phyloP scores from a whole-genome alignment of 2,797 vertebrate species.

The Fistularia commersonii region DNA sequence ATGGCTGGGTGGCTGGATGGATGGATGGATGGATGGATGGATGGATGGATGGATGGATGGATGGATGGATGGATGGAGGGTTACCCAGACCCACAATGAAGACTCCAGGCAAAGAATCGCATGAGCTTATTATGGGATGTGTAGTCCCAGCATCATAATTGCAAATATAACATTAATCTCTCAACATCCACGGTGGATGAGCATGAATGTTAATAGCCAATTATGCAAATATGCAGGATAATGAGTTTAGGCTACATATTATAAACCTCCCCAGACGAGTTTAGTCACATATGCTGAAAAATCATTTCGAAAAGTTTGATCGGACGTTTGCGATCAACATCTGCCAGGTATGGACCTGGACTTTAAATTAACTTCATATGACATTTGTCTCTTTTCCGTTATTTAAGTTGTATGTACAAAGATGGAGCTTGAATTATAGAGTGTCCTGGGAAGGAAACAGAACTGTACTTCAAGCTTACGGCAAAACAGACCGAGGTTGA shows the following conservation, averaged over 20 bases:
- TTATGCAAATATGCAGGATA: conserved; percentile 58
- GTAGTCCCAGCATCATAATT: conserved; percentile 45
- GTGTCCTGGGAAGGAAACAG: conserved; percentile 52
- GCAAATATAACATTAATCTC: conserved; percentile 55
- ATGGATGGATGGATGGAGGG: too few relatives aligned
- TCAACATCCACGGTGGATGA: conserved; percentile 41
- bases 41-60: too few relatives aligned
- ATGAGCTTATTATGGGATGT: conserved; percentile 31
- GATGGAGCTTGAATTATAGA: conserved; percentile 55
- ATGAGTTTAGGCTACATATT: conserved; percentile 40
- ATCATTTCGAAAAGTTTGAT: conserved; percentile 17
- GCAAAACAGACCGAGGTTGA: conserved; percentile 72
- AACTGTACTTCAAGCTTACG: conserved; percentile 57
- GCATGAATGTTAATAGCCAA: conserved; percentile 55
- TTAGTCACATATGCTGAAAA: conserved; percentile 19
- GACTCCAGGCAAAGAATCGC: conserved; percentile 42
- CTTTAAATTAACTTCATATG: too few relatives aligned
- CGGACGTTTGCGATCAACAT: conserved; percentile 2
- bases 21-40: too few relatives aligned
- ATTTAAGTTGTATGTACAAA: conserved; percentile 37
- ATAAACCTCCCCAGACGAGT: conserved; percentile 41
- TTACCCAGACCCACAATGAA: conserved; percentile 25
- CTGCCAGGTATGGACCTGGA: neutral
- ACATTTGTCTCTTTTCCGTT: conserved; percentile 2
- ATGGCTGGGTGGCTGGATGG: too few relatives aligned